Evolutionary conservation across 2,888 invertebrate species (phyloP).

Genomic region (Morpho achilles): DNA sequence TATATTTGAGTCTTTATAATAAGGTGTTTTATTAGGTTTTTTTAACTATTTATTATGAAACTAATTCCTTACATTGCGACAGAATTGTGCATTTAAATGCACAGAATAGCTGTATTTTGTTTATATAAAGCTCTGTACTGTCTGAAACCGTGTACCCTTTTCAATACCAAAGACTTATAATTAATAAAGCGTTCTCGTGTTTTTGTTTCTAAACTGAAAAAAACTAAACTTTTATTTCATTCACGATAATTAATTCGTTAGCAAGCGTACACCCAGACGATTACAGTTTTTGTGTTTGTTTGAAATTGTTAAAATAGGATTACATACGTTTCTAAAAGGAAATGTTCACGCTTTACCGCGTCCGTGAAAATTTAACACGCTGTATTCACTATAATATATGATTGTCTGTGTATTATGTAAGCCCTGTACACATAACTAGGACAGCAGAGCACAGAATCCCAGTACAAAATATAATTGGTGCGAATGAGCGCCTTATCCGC

Average conservation of each 20-base stretch:
- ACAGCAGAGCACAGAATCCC: constrained; percentile 68
- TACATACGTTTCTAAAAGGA: constrained; percentile 5
- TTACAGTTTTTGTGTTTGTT: too few relatives aligned
- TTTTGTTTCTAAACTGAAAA: neutral
- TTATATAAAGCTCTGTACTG: constrained; percentile 54
- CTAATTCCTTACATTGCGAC: constrained; percentile 35
- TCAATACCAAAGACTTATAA: constrained; percentile 13
- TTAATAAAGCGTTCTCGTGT: constrained; percentile 1
- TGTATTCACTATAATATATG: constrained; percentile 13
- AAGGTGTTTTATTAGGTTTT: constrained; percentile 65
- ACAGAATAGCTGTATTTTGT: constrained; percentile 36
- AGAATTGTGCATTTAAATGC: constrained; percentile 30
- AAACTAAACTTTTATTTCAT: too few relatives aligned
- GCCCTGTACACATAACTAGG: constrained; percentile 36
- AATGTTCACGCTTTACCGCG: constrained; percentile 10
- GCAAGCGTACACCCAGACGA: too few relatives aligned
- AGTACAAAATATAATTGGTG: constrained; percentile 55
- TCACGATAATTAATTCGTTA: too few relatives aligned
- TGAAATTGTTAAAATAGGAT: neutral
- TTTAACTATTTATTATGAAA: constrained; percentile 60
- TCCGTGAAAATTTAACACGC: constrained; percentile 12
- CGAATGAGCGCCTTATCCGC: constrained; percentile 23
- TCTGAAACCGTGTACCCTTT: constrained; percentile 32
- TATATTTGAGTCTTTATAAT: constrained; percentile 74
- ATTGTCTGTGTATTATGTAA: constrained; percentile 7